Evolutionary conservation across 2,797 vertebrate genomes (phyloP).

Genomic region (Nannoperca obscura): DNA sequence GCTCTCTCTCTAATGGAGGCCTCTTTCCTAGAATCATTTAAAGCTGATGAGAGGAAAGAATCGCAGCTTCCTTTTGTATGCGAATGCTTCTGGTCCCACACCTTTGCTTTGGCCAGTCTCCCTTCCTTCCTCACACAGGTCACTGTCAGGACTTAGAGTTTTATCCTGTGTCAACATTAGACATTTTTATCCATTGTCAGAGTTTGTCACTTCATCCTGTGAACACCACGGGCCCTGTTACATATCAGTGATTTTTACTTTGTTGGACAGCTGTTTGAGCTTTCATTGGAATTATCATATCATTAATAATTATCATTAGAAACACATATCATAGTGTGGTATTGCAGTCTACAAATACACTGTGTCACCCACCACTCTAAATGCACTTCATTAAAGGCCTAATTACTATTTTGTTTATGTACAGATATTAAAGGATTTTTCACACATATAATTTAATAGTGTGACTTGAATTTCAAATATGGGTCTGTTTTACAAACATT

Average conservation of each 20-base stretch:
- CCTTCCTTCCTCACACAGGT: slow-evolving; percentile 88
- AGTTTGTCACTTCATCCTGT: slow-evolving; percentile 55
- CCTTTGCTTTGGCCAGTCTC: slow-evolving; percentile 83
- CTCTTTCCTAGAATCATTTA: slow-evolving; percentile 76
- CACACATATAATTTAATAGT: background rate
- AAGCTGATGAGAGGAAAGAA: slow-evolving; percentile 78
- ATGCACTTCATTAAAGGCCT: background rate
- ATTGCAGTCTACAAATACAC: background rate
- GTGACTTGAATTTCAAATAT: background rate
- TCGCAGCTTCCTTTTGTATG: slow-evolving; percentile 76
- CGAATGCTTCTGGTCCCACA: slow-evolving; percentile 77
- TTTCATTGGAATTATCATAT: background rate
- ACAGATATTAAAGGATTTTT: background rate
- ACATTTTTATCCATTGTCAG: slow-evolving; percentile 65
- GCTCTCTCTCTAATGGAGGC: slow-evolving; percentile 59
- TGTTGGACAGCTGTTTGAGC: background rate
- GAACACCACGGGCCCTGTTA: background rate
- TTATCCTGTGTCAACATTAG: slow-evolving; percentile 77
- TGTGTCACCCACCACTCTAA: background rate
- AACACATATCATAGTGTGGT: background rate
- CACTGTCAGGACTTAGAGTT: slow-evolving; percentile 78
- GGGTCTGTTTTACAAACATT: background rate
- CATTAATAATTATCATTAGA: background rate
- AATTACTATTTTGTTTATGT: background rate
- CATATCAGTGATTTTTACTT: slow-evolving; percentile 12